phyloP scores from a whole-genome alignment of 2,797 vertebrate species.

The Urosaurus nigricauda region DNA sequence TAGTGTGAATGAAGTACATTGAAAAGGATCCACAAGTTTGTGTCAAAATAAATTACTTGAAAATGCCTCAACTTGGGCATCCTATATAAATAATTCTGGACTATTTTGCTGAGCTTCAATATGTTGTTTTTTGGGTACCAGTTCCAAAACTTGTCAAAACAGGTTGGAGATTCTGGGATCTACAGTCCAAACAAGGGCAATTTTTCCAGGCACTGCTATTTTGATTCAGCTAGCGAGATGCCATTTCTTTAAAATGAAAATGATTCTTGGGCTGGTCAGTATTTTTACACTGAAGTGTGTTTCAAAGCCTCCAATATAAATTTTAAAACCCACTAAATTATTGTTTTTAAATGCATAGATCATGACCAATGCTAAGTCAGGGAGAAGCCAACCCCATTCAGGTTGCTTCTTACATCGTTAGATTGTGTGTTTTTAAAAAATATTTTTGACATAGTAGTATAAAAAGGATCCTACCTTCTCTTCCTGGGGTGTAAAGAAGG shows the following conservation, averaged over 20 bases:
- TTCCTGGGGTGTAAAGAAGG: conserved; percentile 6
- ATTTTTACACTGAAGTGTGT: conserved; percentile 6
- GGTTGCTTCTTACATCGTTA: conserved; percentile 12
- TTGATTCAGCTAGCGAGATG: background rate
- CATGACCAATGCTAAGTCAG: background rate
- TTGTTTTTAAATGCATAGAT: background rate
- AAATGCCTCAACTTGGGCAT: background rate
- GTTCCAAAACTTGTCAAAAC: no score
- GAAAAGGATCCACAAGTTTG: background rate
- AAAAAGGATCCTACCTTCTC: conserved; percentile 2
- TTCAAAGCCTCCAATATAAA: background rate
- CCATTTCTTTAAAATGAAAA: conserved; percentile 12
- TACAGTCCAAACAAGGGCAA: no score
- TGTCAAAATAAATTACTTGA: background rate
- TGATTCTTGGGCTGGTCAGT: background rate
- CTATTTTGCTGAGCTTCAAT: background rate
- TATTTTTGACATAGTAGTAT: background rate
- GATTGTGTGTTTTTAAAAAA: background rate
- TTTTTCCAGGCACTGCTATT: background rate
- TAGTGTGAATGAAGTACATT: background rate
- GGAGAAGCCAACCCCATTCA: background rate
- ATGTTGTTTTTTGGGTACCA: no score
- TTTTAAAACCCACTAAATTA: background rate
- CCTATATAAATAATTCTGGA: background rate
- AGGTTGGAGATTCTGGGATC: no score